phyloP scores from a whole-genome alignment of 2,797 vertebrate species.

The Mormyrus hasselquistii region DNA sequence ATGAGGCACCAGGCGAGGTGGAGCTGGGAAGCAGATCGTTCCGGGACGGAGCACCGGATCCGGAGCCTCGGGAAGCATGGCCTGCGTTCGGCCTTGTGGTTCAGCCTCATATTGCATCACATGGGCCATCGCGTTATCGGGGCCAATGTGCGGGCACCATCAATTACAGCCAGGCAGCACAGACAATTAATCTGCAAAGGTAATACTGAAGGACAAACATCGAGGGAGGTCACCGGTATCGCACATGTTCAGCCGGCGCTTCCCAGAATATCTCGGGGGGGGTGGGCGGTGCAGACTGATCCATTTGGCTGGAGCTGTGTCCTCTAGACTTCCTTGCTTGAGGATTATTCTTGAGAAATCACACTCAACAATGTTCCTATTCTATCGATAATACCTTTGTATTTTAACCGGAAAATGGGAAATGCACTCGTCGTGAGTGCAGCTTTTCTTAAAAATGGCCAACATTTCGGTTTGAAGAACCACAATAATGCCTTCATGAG shows the following conservation, averaged over 20 bases:
- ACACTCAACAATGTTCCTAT: constrained; percentile 2
- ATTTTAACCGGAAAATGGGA: neutral
- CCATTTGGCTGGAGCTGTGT: constrained; percentile 16
- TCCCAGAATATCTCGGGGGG: constrained; percentile 33
- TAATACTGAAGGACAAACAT: constrained; percentile 57
- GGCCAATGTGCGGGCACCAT: constrained; percentile 46
- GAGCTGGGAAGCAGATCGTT: neutral
- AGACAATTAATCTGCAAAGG: constrained; percentile 55
- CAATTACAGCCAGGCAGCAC: constrained; percentile 42
- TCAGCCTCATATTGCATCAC: constrained; percentile 51
- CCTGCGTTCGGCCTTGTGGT: constrained; percentile 41
- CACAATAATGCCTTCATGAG: neutral
- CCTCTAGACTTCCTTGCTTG: constrained; percentile 21
- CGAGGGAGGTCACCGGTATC: constrained; percentile 57
- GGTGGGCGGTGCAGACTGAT: constrained; percentile 30
- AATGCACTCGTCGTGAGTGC: neutral
- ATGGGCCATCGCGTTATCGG: constrained; percentile 42
- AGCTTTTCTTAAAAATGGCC: neutral
- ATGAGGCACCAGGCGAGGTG: constrained; percentile 24
- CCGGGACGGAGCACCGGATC: neutral
- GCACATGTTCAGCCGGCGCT: constrained; percentile 42
- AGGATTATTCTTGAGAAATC: constrained; percentile 21
- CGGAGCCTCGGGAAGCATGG: constrained; percentile 37
- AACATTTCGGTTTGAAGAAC: neutral
- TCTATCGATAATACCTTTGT: neutral